These are phyloP conservation scores for Falco concolor DNA, from an alignment of 2,797 vertebrate genomes.

Conservation along the genomic window DNA sequence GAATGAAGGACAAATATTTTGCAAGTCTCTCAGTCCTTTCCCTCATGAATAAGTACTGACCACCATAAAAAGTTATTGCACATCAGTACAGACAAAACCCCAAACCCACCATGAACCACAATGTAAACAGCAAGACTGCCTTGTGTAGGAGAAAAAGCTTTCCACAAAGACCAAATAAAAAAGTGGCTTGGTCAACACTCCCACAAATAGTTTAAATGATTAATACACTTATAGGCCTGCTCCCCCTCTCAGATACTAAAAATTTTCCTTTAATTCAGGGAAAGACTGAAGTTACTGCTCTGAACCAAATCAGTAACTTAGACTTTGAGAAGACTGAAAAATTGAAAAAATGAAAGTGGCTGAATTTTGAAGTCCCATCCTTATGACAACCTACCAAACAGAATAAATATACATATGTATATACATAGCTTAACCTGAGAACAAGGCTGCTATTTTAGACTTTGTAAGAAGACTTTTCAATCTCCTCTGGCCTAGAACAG, in stretches of 20 bases:
- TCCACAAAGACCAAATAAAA: background rate
- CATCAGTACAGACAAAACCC: background rate
- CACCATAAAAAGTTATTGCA: background rate
- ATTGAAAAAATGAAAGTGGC: background rate
- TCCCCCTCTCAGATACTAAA: background rate
- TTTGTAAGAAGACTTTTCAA: background rate
- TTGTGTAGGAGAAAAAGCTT: background rate
- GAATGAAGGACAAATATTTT: background rate
- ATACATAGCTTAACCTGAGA: background rate
- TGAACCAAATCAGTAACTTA: background rate
- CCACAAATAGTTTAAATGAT: background rate
- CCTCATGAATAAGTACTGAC: background rate
- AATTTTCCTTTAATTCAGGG: background rate
- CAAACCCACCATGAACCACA: fast-evolving
- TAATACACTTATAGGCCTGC: background rate
- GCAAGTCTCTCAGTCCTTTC: background rate
- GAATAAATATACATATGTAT: background rate
- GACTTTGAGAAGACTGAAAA: background rate
- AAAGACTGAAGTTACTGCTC: background rate
- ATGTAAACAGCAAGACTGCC: background rate
- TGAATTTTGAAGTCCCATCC: background rate
- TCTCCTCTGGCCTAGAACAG: background rate
- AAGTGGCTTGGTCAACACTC: background rate
- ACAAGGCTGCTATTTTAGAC: background rate
- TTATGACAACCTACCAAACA: background rate